Conservation (phyloP, 92 coral and sea anemone species). For the Zoanthus sansibaricus region DNA sequence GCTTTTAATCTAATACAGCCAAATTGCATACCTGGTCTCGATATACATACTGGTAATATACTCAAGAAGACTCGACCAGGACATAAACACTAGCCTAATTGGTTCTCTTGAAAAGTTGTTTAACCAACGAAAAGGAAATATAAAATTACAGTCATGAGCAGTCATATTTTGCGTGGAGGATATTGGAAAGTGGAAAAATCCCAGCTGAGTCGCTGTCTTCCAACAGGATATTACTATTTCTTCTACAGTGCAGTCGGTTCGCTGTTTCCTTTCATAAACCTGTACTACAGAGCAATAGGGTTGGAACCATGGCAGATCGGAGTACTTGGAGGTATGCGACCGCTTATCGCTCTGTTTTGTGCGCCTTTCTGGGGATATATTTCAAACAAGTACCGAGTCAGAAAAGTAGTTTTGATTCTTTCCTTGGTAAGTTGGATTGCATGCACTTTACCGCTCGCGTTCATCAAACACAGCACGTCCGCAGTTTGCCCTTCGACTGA, state of each 20-base stretch:
- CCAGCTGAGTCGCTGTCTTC: constrained; percentile 73
- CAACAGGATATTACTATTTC: constrained; percentile 77
- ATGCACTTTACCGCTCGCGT: constrained; percentile 71
- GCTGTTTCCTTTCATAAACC: constrained; percentile 77
- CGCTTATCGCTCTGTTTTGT: constrained; percentile 71
- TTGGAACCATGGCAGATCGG: constrained; percentile 92
- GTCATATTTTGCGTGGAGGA: constrained; percentile 58
- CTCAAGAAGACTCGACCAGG: background rate
- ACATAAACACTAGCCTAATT: background rate
- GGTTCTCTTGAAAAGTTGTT: no score
- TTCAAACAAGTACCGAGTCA: constrained; percentile 71
- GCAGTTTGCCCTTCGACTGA: constrained; percentile 47
- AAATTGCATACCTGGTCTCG: no score
- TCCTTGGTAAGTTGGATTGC: constrained; percentile 81
- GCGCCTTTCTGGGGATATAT: constrained; percentile 85
- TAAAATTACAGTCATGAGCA: constrained; percentile 39
- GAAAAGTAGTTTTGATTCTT: constrained; percentile 69
- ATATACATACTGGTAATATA: no score
- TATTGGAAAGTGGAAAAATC: constrained; percentile 73
- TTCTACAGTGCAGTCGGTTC: constrained; percentile 90
- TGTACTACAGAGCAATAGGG: constrained; percentile 81
- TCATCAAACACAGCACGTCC: constrained; percentile 57
- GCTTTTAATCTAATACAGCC: background rate
- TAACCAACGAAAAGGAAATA: background rate
- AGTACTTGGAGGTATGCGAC: constrained; percentile 86